phyloP scores from a whole-genome alignment of 2,113 vertebrate genomes.

The Vidua macroura region DNA sequence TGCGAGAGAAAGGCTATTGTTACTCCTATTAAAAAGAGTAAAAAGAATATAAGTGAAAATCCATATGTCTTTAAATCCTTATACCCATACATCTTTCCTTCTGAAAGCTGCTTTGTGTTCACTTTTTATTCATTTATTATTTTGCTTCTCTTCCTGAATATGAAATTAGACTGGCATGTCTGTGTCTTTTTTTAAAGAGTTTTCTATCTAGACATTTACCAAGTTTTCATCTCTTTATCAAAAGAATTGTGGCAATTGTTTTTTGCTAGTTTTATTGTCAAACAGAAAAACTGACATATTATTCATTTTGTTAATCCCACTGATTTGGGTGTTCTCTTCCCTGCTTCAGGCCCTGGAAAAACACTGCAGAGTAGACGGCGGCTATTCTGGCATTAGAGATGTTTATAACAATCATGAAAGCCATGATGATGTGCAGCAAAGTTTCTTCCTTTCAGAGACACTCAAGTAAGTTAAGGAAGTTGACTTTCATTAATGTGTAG shows the following conservation, averaged over 20 bases:
- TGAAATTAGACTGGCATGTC: neutral
- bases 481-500: neutral
- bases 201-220: neutral
- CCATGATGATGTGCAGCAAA: slow-evolving; percentile 95
- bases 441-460: slow-evolving; percentile 96
- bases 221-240: neutral
- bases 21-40: neutral
- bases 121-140: neutral
- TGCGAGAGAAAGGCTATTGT: neutral
- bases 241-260: neutral
- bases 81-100: neutral
- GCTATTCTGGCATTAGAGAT: slow-evolving; percentile 92
- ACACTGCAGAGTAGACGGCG: slow-evolving; percentile 87
- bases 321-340: neutral
- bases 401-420: slow-evolving; percentile 83
- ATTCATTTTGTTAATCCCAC: neutral
- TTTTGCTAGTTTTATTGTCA: neutral
- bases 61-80: neutral
- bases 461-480: slow-evolving; percentile 86
- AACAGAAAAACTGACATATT: neutral
- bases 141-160: neutral
- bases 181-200: neutral
- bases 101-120: neutral
- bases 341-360: slow-evolving; percentile 86
- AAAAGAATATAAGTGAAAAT: neutral